Evolutionary conservation across 1,140 invertebrate species (phyloP), one percentile per base, ranked within the genome.

Genomic region (Eciton burchellii): DNA sequence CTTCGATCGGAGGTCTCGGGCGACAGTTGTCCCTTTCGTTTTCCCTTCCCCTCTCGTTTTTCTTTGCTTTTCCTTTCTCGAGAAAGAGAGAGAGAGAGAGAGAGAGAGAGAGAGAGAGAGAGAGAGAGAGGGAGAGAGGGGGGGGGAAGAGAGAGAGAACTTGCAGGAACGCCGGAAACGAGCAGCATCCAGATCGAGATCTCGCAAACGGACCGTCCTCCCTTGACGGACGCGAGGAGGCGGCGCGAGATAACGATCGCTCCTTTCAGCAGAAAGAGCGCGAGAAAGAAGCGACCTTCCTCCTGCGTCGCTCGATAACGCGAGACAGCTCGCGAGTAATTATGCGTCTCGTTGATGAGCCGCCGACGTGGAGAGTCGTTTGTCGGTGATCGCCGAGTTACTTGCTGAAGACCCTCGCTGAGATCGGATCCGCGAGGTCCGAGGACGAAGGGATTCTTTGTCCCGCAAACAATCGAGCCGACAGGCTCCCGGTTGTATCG

Each of bases 271-370:
- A n/a, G n/a, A n/a, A 56, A 29, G 16, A 29, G 19, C 1, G 73
- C 24, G 35, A 35, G 6, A 56, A 56, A 68, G 24, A 26, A 21
- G 35, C 41, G 63, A 70, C 63, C 74, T 79, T 79, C 49, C 63
- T 68, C 11, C 11, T 68, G 5, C 6, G 6, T 35, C 68, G 66
- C 16, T 72, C 49, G 60, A 79, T 63, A 79, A 79, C 70, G 63
- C 74, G 74, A 70, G 35, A 70, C 74, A 16, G 12, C 49, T 79
- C 63, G 59, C 59, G 54, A 14, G 21, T 79, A 79, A 79, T 79
- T 79, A 79, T 70, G 74, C 63, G 49, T 70, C 74, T 45, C n/a
- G 19, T 79, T 79, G 70, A 79, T 79, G 74, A 79, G 63, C 49
- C 19, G 70, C 63, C 74, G 63, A 49, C 16, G 74, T 70, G 63